Evolutionary conservation across 2,797 vertebrate species (phyloP).

Genomic region (Ataeniobius toweri): DNA sequence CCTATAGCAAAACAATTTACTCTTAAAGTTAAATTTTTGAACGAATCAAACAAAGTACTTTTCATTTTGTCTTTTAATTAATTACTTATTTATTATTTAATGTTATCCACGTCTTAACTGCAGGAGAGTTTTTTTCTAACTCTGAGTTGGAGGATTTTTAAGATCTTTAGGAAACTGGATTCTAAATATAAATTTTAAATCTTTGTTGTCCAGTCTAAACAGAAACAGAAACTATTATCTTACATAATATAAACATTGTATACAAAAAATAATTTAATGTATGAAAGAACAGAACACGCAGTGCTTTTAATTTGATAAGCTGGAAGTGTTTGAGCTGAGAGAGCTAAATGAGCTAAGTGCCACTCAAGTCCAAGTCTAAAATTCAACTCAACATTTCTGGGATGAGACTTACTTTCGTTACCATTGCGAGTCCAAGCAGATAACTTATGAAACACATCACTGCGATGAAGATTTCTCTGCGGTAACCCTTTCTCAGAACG

Average conservation of each 20-base stretch:
- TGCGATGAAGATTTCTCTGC: constrained; percentile 98
- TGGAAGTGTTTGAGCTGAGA: not conserved
- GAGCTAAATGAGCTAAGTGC: not conserved
- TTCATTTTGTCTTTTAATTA: not conserved
- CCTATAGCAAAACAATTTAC: not conserved
- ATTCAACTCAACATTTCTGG: not conserved
- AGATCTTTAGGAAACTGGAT: not conserved
- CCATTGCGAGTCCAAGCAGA: constrained; percentile 98
- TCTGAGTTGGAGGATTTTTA: no score
- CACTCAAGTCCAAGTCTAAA: not conserved
- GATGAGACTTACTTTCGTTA: constrained; percentile 90
- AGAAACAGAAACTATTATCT: not conserved
- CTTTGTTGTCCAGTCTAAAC: not conserved
- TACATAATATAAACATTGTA: not conserved
- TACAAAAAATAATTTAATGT: not conserved
- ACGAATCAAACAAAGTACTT: not conserved
- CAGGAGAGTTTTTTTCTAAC: no score
- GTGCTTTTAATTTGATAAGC: not conserved
- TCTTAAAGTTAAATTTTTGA: not conserved
- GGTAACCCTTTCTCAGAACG: constrained; percentile 98
- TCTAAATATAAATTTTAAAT: not conserved
- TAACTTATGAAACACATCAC: constrained; percentile 94
- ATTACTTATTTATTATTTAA: not conserved
- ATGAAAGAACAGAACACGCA: not conserved
- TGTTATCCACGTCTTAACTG: not conserved